Conservation (phyloP, 2,113 vertebrate species). For the Chunga burmeisteri region DNA sequence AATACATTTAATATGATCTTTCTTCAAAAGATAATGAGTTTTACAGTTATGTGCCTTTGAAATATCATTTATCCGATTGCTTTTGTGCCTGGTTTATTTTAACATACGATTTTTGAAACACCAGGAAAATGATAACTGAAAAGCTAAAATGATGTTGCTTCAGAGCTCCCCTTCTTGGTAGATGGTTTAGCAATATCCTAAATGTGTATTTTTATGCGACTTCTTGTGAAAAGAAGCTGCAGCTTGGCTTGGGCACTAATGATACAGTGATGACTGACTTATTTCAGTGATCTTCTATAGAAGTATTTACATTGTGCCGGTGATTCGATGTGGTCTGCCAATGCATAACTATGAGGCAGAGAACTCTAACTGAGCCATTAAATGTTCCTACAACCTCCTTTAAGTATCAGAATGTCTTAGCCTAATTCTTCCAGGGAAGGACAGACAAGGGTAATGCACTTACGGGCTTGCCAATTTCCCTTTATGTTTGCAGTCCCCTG, state of each 20-base stretch:
- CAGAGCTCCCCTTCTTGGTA: background rate
- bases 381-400: background rate
- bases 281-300: background rate
- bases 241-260: background rate
- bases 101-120: background rate
- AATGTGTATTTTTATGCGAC: background rate
- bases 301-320: background rate
- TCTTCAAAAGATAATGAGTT: background rate
- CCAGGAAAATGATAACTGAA: background rate
- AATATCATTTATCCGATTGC: background rate
- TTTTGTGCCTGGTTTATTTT: background rate
- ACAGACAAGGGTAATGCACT: background rate
- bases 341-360: background rate
- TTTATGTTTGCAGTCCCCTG: background rate
- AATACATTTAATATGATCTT: background rate
- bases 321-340: background rate
- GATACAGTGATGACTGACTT: background rate
- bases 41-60: background rate
- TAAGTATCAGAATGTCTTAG: background rate
- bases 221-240: background rate
- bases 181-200: background rate
- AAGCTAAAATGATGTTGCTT: background rate
- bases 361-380: slow-evolving; percentile 26
- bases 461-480: background rate
- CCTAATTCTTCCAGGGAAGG: slow-evolving; percentile 26